phyloP scores from a whole-genome alignment of 1,140 invertebrate species.

The Drosophila persimilis region DNA sequence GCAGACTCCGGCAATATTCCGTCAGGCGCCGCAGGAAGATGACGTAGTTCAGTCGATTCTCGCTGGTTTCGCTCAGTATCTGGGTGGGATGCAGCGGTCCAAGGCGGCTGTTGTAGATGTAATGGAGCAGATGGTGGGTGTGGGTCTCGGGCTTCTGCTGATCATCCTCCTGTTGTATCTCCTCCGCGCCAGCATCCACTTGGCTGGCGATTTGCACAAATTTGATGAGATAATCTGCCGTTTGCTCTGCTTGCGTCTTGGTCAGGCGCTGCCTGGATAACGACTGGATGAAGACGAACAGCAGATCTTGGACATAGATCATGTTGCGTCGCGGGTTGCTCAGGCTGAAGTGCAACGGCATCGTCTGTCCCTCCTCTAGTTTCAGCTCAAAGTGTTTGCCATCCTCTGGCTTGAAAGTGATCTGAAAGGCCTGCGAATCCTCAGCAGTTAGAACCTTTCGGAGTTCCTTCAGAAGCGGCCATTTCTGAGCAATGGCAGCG shows the following conservation, averaged over 20 bases:
- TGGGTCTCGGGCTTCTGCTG: slow-evolving; percentile 37
- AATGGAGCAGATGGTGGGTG: slow-evolving; percentile 61
- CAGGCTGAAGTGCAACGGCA: slow-evolving; percentile 43
- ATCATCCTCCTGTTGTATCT: slow-evolving; percentile 8
- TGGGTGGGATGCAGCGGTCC: slow-evolving; percentile 58
- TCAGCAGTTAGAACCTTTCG: slow-evolving; percentile 1
- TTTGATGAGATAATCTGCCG: slow-evolving; percentile 57
- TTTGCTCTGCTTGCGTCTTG: slow-evolving; percentile 41
- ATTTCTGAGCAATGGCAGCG: slow-evolving; percentile 14
- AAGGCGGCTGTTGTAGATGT: slow-evolving; percentile 62
- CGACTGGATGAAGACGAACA: slow-evolving; percentile 57
- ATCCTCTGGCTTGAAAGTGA: slow-evolving; percentile 39
- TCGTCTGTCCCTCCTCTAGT: slow-evolving; percentile 48
- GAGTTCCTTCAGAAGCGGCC: slow-evolving; percentile 49
- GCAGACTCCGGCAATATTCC: slow-evolving; percentile 45
- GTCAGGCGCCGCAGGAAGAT: slow-evolving; percentile 59
- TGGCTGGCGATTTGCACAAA: slow-evolving; percentile 62
- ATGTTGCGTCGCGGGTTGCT: slow-evolving; percentile 60
- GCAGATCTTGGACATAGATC: slow-evolving; percentile 69
- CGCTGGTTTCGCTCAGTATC: slow-evolving; percentile 52
- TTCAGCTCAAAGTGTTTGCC: slow-evolving; percentile 51
- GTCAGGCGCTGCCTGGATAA: slow-evolving; percentile 41
- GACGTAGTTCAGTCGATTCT: slow-evolving; percentile 55
- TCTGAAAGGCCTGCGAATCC: slow-evolving; percentile 29
- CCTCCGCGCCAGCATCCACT: slow-evolving; percentile 32